Percentiles rank a stretch among this genome's conserved stretches.
phyloP scores from a whole-genome alignment of 2,797 vertebrate species.

The Catostomus latipinnis region DNA sequence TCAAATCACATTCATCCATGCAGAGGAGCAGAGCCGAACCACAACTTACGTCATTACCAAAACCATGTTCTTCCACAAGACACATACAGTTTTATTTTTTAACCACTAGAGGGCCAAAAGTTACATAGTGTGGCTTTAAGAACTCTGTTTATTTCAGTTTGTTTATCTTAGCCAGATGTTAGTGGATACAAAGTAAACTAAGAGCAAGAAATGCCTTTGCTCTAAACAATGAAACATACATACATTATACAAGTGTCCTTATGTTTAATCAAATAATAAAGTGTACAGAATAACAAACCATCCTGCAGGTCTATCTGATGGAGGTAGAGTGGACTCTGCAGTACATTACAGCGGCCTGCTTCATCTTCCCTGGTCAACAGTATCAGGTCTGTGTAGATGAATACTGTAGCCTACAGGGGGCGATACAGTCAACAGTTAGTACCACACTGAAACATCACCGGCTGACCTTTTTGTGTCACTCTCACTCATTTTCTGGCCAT shows the following conservation, averaged over 20 bases:
- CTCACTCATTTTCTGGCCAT: slow-evolving; percentile 10
- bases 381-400: slow-evolving; percentile 90
- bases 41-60: no score
- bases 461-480: slow-evolving; percentile 28
- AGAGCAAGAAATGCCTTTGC: no score
- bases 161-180: slow-evolving; percentile 4
- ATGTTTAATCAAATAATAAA: not conserved
- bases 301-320: slow-evolving; percentile 85
- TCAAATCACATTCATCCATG: no score
- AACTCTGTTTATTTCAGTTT: no score
- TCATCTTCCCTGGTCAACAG: slow-evolving; percentile 91
- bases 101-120: no score
- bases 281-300: slow-evolving; percentile 68
- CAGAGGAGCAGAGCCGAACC: no score
- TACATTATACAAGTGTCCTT: no score
- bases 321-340: slow-evolving; percentile 90
- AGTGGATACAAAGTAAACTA: not conserved
- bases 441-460: not conserved
- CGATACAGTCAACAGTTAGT: slow-evolving; percentile 33
- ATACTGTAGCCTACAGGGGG: slow-evolving; percentile 83
- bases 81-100: no score
- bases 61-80: no score
- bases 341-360: slow-evolving; percentile 84
- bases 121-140: no score
- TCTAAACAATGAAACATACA: no score